Conservation (phyloP, 2,797 vertebrate species). For the Etheostoma perlongum region DNA sequence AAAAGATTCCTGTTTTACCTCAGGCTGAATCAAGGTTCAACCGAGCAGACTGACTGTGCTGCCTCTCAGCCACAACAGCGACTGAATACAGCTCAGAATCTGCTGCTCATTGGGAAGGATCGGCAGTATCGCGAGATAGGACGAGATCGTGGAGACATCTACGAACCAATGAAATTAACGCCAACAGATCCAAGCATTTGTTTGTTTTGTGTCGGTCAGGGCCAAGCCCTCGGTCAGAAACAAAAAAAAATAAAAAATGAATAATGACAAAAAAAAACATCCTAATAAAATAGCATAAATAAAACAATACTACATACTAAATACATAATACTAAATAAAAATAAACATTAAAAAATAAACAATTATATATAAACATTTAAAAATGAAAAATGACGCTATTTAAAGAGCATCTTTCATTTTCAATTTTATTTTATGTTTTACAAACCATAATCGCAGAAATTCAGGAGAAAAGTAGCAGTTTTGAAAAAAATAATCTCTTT, state of each 20-base stretch:
- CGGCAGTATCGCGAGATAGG: slow-evolving; percentile 68
- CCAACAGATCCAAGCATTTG: slow-evolving; percentile 14
- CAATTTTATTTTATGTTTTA: not conserved
- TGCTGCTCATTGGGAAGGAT: slow-evolving; percentile 57
- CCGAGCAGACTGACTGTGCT: not conserved
- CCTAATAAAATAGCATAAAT: not conserved
- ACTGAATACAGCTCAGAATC: slow-evolving; percentile 57
- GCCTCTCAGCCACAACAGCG: slow-evolving; percentile 71
- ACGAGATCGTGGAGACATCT: slow-evolving; percentile 39
- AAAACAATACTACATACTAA: not conserved
- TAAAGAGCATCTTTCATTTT: too few species aligned
- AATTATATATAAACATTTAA: too few species aligned
- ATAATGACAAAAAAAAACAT: too few species aligned
- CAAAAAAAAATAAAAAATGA: not conserved
- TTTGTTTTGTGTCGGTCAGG: not conserved
- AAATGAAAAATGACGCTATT: too few species aligned
- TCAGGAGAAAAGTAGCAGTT: not conserved
- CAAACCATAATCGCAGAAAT: not conserved
- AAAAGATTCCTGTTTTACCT: slow-evolving; percentile 32
- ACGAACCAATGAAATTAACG: slow-evolving; percentile 64
- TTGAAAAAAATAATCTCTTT: too few species aligned
- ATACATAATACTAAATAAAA: not conserved
- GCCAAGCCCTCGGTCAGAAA: too few species aligned
- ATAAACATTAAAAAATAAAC: not conserved
- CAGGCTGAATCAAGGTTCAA: slow-evolving; percentile 26